phyloP scores from a whole-genome alignment of 2,888 invertebrate species.

The Phortica okadai region DNA sequence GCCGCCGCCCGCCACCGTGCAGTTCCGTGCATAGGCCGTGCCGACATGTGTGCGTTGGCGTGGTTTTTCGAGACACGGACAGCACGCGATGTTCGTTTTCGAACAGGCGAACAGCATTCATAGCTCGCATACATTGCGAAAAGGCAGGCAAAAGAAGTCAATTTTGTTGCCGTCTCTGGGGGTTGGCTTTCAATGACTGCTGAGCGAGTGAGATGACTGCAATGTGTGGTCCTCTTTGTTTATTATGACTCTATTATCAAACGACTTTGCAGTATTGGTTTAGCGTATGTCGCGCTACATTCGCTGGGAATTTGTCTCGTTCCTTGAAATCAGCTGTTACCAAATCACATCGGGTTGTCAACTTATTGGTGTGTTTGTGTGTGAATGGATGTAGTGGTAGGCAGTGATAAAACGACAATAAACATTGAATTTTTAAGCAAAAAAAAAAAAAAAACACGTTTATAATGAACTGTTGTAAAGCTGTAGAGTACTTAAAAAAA shows the following conservation, averaged over 20 bases:
- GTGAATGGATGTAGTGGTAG: too few relatives aligned
- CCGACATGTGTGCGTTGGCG: constrained; percentile 44
- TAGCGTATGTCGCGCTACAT: too few relatives aligned
- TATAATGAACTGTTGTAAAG: too few relatives aligned
- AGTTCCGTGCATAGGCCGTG: constrained; percentile 50
- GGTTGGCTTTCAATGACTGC: background rate
- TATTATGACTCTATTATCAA: background rate
- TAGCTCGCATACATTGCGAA: background rate
- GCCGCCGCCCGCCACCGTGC: background rate
- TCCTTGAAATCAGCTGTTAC: background rate
- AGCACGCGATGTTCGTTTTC: constrained; percentile 60
- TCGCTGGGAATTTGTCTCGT: too few relatives aligned
- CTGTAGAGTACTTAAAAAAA: too few relatives aligned
- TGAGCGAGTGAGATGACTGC: background rate
- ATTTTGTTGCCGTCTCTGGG: background rate
- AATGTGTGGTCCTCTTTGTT: background rate
- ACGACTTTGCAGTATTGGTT: too few relatives aligned
- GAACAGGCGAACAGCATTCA: constrained; percentile 56
- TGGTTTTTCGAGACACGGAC: constrained; percentile 63
- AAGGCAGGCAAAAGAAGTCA: background rate
- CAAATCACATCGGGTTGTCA: background rate
- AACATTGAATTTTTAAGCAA: too few relatives aligned
- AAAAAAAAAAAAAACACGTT: too few relatives aligned
- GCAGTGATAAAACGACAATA: too few relatives aligned
- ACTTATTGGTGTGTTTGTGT: background rate